A percentile compares a stretch with the other conserved stretches of the same genome.
These are phyloP conservation scores for Empidonax alnorum DNA, from an alignment of 2,113 vertebrate species.

Conservation along the genomic window DNA sequence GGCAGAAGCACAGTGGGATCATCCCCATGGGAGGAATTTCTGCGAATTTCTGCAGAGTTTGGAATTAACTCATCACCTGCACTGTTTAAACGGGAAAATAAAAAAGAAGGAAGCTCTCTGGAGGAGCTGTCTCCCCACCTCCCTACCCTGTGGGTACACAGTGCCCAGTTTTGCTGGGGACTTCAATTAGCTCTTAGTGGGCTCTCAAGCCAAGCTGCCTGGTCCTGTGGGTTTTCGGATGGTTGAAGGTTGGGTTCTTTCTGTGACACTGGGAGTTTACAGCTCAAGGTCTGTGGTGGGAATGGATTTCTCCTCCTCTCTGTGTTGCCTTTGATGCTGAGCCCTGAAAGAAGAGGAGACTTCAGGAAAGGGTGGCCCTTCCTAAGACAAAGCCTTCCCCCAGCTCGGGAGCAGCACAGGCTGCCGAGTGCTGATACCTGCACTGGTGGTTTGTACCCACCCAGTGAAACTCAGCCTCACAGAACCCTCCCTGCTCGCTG, in stretches of 20 bases:
- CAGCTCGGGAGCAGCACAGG: background rate
- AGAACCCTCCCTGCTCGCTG: background rate
- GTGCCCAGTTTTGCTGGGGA: background rate
- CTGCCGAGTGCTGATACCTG: background rate
- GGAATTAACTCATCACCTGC: background rate
- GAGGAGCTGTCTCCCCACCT: background rate
- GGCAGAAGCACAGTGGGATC: rapidly evolving
- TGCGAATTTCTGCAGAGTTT: background rate
- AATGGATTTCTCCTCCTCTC: background rate
- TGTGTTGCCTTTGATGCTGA: background rate
- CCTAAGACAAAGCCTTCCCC: background rate
- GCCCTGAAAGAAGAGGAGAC: background rate
- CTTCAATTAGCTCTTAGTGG: background rate
- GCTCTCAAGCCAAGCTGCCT: background rate
- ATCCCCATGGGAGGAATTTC: background rate
- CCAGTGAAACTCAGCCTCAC: background rate
- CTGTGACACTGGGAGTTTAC: background rate
- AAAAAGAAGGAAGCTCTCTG: background rate
- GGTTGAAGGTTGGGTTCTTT: background rate
- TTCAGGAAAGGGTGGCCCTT: background rate
- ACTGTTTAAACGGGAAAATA: background rate
- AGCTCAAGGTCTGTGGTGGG: background rate
- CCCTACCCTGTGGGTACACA: background rate
- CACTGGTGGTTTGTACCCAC: background rate
- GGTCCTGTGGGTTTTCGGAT: background rate